Evolutionary conservation across 2,113 vertebrate genomes (phyloP).

Genomic region (Thalassoma bifasciatum): DNA sequence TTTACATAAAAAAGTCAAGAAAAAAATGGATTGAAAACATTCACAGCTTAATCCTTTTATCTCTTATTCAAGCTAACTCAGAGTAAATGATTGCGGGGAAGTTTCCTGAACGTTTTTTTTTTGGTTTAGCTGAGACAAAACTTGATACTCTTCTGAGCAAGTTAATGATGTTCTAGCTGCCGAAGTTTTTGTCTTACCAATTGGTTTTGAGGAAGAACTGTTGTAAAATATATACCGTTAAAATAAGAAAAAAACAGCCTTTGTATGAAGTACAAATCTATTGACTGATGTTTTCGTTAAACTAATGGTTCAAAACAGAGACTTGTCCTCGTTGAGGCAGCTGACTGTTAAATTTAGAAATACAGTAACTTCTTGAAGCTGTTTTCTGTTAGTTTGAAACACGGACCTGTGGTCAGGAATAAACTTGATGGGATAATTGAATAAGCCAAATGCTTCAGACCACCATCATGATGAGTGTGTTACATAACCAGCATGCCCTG

Average conservation of each 20-base stretch:
- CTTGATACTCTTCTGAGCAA: background rate
- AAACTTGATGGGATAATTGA: background rate
- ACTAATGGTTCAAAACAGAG: background rate
- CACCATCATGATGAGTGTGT: constrained; percentile 14
- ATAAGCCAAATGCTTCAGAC: constrained; percentile 14
- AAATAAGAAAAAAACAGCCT: background rate
- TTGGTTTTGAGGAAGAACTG: background rate
- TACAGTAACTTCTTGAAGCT: background rate
- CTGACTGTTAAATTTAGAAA: background rate
- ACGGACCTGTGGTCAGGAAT: constrained; percentile 4
- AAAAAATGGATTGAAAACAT: background rate
- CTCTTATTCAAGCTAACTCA: background rate
- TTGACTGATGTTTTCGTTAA: background rate
- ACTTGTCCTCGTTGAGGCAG: background rate
- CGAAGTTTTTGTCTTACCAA: constrained; percentile 20
- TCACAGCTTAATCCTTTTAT: background rate
- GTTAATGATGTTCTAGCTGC: constrained; percentile 14
- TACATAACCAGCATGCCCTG: constrained; percentile 11
- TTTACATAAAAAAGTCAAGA: constrained; percentile 5
- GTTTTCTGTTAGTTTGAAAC: background rate
- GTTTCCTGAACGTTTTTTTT: too few species aligned
- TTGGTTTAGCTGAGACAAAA: background rate
- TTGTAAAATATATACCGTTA: too few species aligned
- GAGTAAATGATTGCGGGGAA: constrained; percentile 4
- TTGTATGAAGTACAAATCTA: background rate